Conservation (phyloP, 1,140 invertebrate species). For the Plutomurus gul region DNA sequence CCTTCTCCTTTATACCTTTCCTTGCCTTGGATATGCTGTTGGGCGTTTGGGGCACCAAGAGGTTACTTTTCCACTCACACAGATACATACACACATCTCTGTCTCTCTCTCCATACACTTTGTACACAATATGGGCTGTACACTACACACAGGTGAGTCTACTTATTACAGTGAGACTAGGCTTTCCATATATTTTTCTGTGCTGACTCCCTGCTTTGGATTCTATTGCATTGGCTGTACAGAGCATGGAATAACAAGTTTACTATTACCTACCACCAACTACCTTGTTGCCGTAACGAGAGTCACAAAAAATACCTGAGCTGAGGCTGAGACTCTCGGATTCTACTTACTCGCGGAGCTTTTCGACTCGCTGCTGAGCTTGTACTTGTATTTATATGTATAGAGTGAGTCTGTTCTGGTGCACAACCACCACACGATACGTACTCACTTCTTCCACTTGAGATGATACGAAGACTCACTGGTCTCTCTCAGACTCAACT, state of each 20-base stretch:
- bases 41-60: background rate
- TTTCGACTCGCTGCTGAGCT: background rate
- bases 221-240: background rate
- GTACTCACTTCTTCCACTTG: background rate
- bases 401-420: background rate
- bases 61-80: constrained; percentile 9
- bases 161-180: too few relatives aligned
- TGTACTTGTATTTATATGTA: too few relatives aligned
- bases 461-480: background rate
- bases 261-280: background rate
- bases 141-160: too few relatives aligned
- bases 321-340: too few relatives aligned
- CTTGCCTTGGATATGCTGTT: background rate
- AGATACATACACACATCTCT: background rate
- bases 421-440: background rate
- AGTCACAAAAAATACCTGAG: constrained; percentile 2
- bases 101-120: background rate
- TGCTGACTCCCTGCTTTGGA: too few relatives aligned
- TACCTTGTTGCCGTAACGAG: constrained; percentile 24
- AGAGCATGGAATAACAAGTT: background rate
- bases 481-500: background rate
- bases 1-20: too few relatives aligned
- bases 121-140: background rate
- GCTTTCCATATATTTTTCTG: too few relatives aligned
- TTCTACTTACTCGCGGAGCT: too few relatives aligned